Evolutionary conservation across 2,113 vertebrate species (phyloP).

Genomic region (Hemicordylus capensis): DNA sequence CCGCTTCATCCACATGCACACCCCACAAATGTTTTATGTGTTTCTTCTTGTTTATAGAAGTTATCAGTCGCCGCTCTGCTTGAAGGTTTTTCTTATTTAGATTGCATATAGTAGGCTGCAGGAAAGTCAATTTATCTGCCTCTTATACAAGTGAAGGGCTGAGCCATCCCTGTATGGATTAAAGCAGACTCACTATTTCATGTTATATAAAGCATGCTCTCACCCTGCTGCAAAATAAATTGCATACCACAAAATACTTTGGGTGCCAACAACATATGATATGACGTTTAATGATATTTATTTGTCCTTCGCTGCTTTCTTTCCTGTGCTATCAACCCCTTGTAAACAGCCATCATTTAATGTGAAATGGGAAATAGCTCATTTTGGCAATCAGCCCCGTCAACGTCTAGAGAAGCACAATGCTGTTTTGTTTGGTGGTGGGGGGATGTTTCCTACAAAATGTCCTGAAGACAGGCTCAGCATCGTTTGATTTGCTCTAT

Average conservation of each 20-base stretch:
- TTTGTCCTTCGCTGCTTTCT: slow-evolving; percentile 40
- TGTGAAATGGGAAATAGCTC: slow-evolving; percentile 31
- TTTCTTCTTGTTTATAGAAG: not conserved
- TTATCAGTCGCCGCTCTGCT: not conserved
- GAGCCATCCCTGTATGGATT: not conserved
- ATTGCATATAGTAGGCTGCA: not conserved
- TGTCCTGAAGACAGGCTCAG: not conserved
- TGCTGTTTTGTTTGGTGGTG: slow-evolving; percentile 10
- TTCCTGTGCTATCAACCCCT: not conserved
- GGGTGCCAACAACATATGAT: not conserved
- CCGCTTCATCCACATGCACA: not conserved
- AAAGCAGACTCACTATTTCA: not conserved
- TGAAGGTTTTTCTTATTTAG: not conserved
- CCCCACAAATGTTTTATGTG: not conserved
- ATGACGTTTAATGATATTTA: slow-evolving; percentile 25
- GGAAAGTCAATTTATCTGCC: slow-evolving; percentile 21
- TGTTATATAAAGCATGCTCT: slow-evolving; percentile 13
- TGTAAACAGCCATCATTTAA: slow-evolving; percentile 32
- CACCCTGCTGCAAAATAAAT: slow-evolving; percentile 1
- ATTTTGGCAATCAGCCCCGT: slow-evolving; percentile 30
- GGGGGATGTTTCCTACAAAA: slow-evolving; percentile 9
- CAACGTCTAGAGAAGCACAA: not conserved
- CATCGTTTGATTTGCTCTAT: slow-evolving; percentile 17
- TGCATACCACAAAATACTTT: slow-evolving; percentile 14
- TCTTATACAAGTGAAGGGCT: slow-evolving; percentile 9